Conservation (phyloP, 2,797 vertebrate species). For the Taenioides sp. region DNA sequence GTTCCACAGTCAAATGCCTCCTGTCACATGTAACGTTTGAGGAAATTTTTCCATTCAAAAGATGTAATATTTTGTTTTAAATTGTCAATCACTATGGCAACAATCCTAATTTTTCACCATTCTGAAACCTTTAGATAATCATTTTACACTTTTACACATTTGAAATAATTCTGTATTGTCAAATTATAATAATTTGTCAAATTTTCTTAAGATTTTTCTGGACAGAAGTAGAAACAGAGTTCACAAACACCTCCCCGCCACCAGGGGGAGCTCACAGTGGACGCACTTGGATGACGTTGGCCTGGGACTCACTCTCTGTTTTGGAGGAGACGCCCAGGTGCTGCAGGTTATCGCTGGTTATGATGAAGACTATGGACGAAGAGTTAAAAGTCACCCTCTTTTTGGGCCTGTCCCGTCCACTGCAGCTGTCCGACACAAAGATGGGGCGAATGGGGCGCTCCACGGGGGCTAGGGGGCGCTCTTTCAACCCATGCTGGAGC, state of each 20-base stretch:
- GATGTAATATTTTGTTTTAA: no score
- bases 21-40: no score
- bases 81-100: no score
- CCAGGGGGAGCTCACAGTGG: conserved; percentile 71
- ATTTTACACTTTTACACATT: no score
- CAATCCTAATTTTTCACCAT: no score
- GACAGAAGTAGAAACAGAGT: not conserved
- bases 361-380: conserved; percentile 93
- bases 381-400: conserved; percentile 94
- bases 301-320: conserved; percentile 53
- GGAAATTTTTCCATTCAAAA: no score
- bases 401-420: conserved; percentile 79
- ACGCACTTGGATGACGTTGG: conserved; percentile 85
- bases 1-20: no score
- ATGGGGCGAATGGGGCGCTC: conserved; percentile 83
- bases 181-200: not conserved
- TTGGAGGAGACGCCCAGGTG: conserved; percentile 74
- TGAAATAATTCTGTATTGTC: no score
- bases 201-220: not conserved
- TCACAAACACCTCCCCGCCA: not conserved
- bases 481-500: conserved; percentile 78
- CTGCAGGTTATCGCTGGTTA: conserved; percentile 83
- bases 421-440: conserved; percentile 76
- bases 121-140: no score
- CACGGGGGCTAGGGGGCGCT: conserved; percentile 69